Conservation (phyloP, 2,797 vertebrate genomes). For the Helicolenus hilgendorfi region DNA sequence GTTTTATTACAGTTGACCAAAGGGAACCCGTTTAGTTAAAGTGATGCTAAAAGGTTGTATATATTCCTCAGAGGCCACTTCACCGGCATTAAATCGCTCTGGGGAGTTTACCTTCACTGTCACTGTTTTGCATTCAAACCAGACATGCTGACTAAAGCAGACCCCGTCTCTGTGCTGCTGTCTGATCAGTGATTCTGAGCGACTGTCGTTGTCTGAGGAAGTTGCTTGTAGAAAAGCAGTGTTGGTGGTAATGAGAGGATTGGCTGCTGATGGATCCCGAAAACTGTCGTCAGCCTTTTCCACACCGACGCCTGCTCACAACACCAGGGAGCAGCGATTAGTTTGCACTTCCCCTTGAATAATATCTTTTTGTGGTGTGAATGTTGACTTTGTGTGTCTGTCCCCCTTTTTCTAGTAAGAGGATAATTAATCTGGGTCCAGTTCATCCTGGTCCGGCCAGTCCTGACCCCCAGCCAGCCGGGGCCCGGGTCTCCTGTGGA, state of each 20-base stretch:
- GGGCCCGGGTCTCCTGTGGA: constrained; percentile 95
- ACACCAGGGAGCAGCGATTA: not conserved
- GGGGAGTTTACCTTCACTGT: not conserved
- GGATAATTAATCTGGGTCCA: constrained; percentile 96
- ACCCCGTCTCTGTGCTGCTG: constrained; percentile 20
- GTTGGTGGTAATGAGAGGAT: constrained; percentile 21
- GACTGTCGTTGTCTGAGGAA: not conserved
- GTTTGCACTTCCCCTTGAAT: not conserved
- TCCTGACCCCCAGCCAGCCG: constrained; percentile 94
- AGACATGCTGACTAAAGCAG: constrained; percentile 53
- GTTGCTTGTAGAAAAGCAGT: not conserved
- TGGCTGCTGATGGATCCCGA: constrained; percentile 14
- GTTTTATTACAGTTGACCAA: constrained; percentile 1
- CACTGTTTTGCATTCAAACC: constrained; percentile 49
- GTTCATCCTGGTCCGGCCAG: constrained; percentile 94
- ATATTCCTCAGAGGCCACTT: not conserved
- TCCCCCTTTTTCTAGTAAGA: constrained; percentile 90
- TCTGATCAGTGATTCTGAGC: constrained; percentile 42
- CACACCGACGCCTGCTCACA: not conserved
- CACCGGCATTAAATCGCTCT: not conserved
- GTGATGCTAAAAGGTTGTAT: not conserved
- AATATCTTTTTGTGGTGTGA: not conserved
- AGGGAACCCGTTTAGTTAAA: not conserved
- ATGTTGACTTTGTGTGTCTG: constrained; percentile 38
- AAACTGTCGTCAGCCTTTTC: constrained; percentile 12